A percentile compares a stretch with the other conserved stretches of the same genome.
Evolutionary conservation across 92 coral and sea anemone species (phyloP).

Genomic region (Parazoanthus atlanticus): DNA sequence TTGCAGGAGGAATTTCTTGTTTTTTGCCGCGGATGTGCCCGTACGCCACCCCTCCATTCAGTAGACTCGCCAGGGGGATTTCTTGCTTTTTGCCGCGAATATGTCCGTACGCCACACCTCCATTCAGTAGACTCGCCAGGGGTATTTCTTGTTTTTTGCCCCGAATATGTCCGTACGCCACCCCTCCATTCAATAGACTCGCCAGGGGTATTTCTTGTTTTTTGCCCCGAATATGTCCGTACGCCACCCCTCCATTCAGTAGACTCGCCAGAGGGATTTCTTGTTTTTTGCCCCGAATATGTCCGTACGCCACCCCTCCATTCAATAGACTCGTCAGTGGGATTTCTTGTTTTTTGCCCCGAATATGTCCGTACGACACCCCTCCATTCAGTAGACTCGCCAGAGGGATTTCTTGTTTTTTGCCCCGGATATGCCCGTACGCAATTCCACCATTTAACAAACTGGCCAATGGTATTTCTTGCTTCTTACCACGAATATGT

Average conservation of each 20-base stretch:
- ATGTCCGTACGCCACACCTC: neutral
- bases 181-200: conserved; percentile 10
- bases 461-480: conserved; percentile 8
- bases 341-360: conserved; percentile 33
- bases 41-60: conserved; percentile 15
- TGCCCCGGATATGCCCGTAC: conserved; percentile 32
- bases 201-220: neutral
- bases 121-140: conserved; percentile 5
- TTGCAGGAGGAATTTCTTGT: neutral
- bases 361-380: conserved; percentile 28
- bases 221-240: conserved; percentile 5
- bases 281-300: conserved; percentile 10
- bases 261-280: neutral
- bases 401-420: conserved; percentile 22
- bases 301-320: conserved; percentile 21
- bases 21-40: conserved; percentile 9
- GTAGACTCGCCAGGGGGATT: neutral
- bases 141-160: neutral
- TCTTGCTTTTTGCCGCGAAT: neutral
- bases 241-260: neutral
- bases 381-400: conserved; percentile 3
- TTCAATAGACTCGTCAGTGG: neutral
- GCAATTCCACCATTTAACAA: conserved; percentile 17
- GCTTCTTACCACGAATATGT: conserved; percentile 33
- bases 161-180: conserved; percentile 4